Evolutionary conservation across 2,888 invertebrate genomes (phyloP).

Genomic region (Napeogenes inachia): DNA sequence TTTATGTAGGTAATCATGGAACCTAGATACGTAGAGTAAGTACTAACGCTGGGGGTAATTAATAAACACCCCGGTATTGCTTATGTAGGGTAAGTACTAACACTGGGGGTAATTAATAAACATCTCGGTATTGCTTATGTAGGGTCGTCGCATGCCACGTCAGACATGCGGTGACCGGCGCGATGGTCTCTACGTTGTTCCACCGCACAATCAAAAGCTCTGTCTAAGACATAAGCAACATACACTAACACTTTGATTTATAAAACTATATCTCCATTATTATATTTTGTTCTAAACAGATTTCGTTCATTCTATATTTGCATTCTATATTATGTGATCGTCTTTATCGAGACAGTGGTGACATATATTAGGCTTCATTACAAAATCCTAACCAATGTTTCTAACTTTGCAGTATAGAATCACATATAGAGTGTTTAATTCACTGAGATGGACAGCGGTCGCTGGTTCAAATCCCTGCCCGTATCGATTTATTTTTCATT

Average conservation of each 20-base stretch:
- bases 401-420: no score
- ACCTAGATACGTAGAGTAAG: slow-evolving; percentile 2
- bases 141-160: slow-evolving; percentile 50
- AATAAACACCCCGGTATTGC: slow-evolving; percentile 35
- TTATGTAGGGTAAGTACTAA: slow-evolving; percentile 27
- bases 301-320: no score
- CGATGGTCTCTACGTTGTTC: slow-evolving; percentile 46
- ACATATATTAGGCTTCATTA: no score
- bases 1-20: neutral
- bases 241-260: neutral
- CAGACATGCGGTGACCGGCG: slow-evolving; percentile 65
- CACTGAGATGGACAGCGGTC: no score
- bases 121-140: slow-evolving; percentile 33
- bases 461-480: no score
- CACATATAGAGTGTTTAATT: no score
- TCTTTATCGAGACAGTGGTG: no score
- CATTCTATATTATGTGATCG: no score
- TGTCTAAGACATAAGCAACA: slow-evolving; percentile 22
- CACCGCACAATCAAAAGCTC: slow-evolving; percentile 31
- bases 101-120: slow-evolving; percentile 34
- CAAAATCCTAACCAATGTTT: no score
- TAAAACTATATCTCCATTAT: no score
- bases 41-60: slow-evolving; percentile 29
- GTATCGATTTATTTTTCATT: no score
- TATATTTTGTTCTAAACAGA: no score